phyloP scores from a whole-genome alignment of 2,888 invertebrate species.

The Spodoptera littoralis region DNA sequence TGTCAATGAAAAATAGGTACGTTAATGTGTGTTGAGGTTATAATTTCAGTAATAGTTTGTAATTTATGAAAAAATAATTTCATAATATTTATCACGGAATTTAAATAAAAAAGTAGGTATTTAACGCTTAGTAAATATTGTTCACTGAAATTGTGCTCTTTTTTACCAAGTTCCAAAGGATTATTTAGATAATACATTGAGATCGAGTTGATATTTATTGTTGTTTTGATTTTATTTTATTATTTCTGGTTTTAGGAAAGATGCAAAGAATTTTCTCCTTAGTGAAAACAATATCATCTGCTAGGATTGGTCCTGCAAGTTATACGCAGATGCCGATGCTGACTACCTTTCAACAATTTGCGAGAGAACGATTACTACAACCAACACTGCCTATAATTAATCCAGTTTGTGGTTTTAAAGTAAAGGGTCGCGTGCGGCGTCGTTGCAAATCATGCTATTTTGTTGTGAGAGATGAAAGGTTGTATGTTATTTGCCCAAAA shows the following conservation, averaged over 20 bases:
- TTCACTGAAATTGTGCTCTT: no score
- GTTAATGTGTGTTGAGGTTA: no score
- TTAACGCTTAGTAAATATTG: no score
- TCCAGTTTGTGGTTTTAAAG: conserved; percentile 89
- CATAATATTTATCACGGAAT: no score
- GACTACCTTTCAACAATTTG: conserved; percentile 64
- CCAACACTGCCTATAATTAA: conserved; percentile 69
- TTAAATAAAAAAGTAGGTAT: no score
- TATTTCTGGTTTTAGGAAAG: conserved; percentile 54
- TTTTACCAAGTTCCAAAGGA: no score
- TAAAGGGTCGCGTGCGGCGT: conserved; percentile 90
- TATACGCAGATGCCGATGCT: conserved; percentile 59
- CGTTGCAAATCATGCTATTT: conserved; percentile 95
- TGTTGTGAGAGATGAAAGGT: conserved; percentile 90
- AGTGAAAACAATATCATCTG: conserved; percentile 61
- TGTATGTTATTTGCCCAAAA: conserved; percentile 93
- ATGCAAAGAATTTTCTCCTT: conserved; percentile 73
- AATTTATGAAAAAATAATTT: no score
- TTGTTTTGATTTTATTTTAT: not conserved
- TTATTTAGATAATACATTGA: no score
- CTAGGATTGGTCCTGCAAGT: conserved; percentile 52
- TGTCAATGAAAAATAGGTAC: no score
- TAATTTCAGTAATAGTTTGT: no score
- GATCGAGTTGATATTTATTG: not conserved
- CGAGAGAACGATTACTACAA: conserved; percentile 64